Evolutionary conservation across 2,113 vertebrate genomes (phyloP).

Genomic region (Oxygymnocypris stewartii): DNA sequence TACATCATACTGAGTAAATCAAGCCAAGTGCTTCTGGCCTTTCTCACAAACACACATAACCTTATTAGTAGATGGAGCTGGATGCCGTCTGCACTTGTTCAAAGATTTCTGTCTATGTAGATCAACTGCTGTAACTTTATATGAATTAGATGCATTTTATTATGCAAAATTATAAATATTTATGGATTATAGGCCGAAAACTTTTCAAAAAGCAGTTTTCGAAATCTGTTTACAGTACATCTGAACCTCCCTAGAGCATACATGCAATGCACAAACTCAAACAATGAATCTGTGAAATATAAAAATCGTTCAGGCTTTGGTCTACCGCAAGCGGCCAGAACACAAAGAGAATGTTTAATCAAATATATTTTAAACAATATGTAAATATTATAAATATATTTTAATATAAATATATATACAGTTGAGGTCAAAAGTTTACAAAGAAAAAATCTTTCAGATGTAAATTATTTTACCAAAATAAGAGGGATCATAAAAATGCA

Average conservation of each 20-base stretch:
- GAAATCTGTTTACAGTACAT: neutral
- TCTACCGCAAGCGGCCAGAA: neutral
- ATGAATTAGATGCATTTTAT: neutral
- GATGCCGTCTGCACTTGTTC: neutral
- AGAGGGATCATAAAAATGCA: no score
- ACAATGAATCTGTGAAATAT: neutral
- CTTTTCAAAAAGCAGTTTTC: neutral
- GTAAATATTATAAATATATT: no score
- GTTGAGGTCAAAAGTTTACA: no score
- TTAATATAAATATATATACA: no score
- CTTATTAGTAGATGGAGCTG: conserved; percentile 5
- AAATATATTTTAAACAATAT: no score
- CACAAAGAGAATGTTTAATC: neutral
- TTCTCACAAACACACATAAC: conserved; percentile 13
- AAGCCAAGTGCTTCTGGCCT: conserved; percentile 1
- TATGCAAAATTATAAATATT: neutral
- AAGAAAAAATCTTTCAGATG: no score
- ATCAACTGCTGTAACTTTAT: neutral
- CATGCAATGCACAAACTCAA: neutral
- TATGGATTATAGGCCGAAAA: neutral
- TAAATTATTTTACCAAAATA: no score
- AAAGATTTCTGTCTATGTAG: neutral
- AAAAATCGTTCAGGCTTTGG: neutral
- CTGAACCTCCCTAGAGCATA: neutral
- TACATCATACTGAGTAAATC: conserved; percentile 10